These are phyloP conservation scores for Campoplex nolae DNA, from an alignment of 2,888 invertebrate genomes.

Conservation along the genomic window DNA sequence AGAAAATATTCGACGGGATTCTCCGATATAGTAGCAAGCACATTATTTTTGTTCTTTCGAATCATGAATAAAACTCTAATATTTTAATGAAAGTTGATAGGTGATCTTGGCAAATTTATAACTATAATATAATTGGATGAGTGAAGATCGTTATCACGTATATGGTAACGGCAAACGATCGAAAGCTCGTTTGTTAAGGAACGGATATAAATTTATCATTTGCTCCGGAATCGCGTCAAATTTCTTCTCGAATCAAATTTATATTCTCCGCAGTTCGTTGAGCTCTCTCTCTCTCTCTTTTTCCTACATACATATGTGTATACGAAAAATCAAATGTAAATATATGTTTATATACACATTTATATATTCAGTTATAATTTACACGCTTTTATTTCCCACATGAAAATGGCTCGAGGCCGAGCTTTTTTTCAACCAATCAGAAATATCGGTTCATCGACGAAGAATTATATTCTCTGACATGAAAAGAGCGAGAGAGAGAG, in stretches of 20 bases:
- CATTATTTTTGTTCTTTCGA: not conserved
- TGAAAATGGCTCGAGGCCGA: slow-evolving; percentile 57
- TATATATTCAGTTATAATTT: slow-evolving; percentile 47
- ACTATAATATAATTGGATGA: slow-evolving; percentile 41
- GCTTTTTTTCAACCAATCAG: slow-evolving; percentile 69
- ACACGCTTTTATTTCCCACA: slow-evolving; percentile 53
- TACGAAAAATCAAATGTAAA: not conserved
- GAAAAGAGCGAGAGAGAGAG: slow-evolving; percentile 53
- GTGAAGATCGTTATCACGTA: slow-evolving; percentile 39
- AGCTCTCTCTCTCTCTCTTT: slow-evolving; percentile 1
- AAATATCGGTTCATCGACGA: slow-evolving; percentile 72
- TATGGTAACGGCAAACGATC: slow-evolving; percentile 33
- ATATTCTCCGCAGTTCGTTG: slow-evolving; percentile 45
- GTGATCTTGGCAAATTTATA: slow-evolving; percentile 24
- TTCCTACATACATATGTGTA: not conserved
- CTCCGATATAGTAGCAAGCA: not conserved
- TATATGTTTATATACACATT: slow-evolving; percentile 10
- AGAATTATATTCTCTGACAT: slow-evolving; percentile 45
- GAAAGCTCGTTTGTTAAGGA: not conserved
- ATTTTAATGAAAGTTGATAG: not conserved
- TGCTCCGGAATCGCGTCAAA: slow-evolving; percentile 51
- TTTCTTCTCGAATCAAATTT: slow-evolving; percentile 54
- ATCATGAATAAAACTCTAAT: not conserved
- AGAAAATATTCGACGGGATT: no score
- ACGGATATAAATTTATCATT: slow-evolving; percentile 49